These are phyloP conservation scores for Takifugu rubripes DNA, from an alignment of 2,797 vertebrate species.

Conservation along the genomic window DNA sequence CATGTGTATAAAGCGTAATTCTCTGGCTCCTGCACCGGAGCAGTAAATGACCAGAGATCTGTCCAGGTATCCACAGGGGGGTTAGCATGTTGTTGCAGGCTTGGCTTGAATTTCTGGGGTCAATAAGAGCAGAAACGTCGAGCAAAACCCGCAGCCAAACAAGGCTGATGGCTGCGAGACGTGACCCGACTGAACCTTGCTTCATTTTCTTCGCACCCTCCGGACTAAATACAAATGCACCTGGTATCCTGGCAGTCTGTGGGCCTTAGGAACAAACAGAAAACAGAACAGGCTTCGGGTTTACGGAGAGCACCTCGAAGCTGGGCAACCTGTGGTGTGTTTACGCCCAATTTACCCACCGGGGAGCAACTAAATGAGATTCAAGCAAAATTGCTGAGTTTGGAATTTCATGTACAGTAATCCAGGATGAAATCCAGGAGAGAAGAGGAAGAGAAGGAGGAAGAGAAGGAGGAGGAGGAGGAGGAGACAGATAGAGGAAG, in stretches of 20 bases:
- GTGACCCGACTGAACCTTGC: background rate
- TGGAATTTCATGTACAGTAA: too few relatives aligned
- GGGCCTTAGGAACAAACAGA: background rate
- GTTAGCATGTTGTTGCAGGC: background rate
- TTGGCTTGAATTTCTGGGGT: background rate
- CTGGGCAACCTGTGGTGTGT: constrained; percentile 6
- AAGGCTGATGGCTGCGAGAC: background rate
- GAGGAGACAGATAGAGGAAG: background rate
- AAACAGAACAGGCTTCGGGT: background rate
- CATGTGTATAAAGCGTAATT: too few relatives aligned
- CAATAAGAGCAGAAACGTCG: background rate
- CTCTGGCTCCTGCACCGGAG: too few relatives aligned
- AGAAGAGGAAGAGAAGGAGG: background rate
- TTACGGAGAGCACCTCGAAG: too few relatives aligned
- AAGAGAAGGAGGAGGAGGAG: too few relatives aligned
- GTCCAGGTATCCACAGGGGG: too few relatives aligned
- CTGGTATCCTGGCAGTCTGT: too few relatives aligned
- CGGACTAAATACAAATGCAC: too few relatives aligned
- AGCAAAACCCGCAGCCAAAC: background rate
- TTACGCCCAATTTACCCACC: too few relatives aligned
- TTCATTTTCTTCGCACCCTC: background rate
- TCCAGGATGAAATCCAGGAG: too few relatives aligned
- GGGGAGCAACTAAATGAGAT: background rate
- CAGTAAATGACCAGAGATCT: too few relatives aligned
- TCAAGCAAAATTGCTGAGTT: too few relatives aligned